Evolutionary conservation across 2,888 invertebrate species (phyloP).

Genomic region (Chrysotoxum bicinctum): DNA sequence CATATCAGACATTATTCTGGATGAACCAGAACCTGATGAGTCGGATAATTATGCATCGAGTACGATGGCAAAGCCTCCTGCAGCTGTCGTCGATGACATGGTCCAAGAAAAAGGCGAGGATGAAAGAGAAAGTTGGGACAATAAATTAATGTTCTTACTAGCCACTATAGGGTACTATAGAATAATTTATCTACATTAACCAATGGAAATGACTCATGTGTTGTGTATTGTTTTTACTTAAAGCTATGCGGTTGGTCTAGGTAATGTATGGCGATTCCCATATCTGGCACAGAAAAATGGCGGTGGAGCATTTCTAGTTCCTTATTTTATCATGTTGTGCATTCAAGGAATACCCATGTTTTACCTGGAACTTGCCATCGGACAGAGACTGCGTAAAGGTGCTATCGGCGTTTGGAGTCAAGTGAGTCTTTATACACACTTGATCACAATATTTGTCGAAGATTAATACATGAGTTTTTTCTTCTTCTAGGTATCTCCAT

Average conservation of each 20-base stretch:
- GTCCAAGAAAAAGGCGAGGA: slow-evolving; percentile 88
- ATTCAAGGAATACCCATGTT: slow-evolving; percentile 98
- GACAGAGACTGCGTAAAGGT: slow-evolving; percentile 95
- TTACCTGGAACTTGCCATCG: slow-evolving; percentile 97
- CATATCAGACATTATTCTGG: slow-evolving; percentile 79
- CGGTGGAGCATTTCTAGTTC: slow-evolving; percentile 97
- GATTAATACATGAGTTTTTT: slow-evolving; percentile 1
- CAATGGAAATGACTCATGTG: neutral
- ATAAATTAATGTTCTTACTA: slow-evolving; percentile 93
- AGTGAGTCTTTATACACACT: slow-evolving; percentile 74
- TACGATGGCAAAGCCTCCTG: slow-evolving; percentile 78
- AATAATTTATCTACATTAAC: neutral
- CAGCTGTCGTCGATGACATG: slow-evolving; percentile 84
- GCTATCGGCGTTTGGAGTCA: slow-evolving; percentile 98
- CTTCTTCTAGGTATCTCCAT: slow-evolving; percentile 87
- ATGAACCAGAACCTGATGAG: slow-evolving; percentile 78
- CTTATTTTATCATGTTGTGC: slow-evolving; percentile 96
- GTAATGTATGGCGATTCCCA: slow-evolving; percentile 97
- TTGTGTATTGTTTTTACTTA: neutral
- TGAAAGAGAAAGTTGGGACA: slow-evolving; percentile 95
- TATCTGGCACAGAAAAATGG: slow-evolving; percentile 97
- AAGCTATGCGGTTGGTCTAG: slow-evolving; percentile 94
- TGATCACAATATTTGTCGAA: neutral
- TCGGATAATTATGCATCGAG: slow-evolving; percentile 79
- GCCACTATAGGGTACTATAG: slow-evolving; percentile 89